These are phyloP conservation scores for Protophormia terraenovae DNA, from an alignment of 2,888 invertebrate genomes.

Conservation along the genomic window DNA sequence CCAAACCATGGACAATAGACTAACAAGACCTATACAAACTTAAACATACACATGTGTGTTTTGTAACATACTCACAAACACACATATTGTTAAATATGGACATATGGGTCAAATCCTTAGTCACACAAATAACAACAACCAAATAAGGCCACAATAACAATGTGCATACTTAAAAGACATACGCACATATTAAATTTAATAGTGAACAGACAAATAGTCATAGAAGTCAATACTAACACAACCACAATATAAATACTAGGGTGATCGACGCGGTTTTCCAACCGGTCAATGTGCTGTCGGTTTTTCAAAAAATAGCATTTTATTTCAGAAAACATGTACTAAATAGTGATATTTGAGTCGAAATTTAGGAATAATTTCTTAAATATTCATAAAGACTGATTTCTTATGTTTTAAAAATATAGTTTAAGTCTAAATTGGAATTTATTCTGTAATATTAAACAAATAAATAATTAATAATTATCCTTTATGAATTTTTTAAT, in stretches of 20 bases:
- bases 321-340: no score
- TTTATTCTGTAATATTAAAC: no score
- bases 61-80: background rate
- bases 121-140: background rate
- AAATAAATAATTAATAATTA: no score
- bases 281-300: no score
- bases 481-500: no score
- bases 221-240: background rate
- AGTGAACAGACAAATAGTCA: background rate
- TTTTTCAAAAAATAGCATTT: no score
- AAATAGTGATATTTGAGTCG: no score
- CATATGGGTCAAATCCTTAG: background rate
- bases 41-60: background rate
- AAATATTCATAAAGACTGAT: no score
- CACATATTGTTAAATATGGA: background rate
- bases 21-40: background rate
- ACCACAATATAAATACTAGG: background rate
- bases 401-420: no score
- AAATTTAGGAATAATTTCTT: no score
- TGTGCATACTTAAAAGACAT: background rate
- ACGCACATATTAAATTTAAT: background rate
- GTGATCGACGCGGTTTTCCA: no score
- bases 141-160: background rate
- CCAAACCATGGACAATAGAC: background rate
- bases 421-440: no score